phyloP scores from a whole-genome alignment of 1,140 invertebrate genomes.

The Pteromalus puparum region DNA sequence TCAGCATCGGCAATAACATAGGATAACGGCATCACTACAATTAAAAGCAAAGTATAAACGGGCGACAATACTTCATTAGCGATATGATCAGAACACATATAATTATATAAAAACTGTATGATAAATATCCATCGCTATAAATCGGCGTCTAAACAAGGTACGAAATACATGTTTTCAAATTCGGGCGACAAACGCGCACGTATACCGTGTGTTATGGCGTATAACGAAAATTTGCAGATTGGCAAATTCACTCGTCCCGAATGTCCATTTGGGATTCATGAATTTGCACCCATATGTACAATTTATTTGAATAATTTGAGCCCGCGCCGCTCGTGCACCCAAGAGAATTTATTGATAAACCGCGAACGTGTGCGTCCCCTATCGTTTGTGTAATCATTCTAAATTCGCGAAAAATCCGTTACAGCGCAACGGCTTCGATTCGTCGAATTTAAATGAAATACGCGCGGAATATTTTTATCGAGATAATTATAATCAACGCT shows the following conservation, averaged over 20 bases:
- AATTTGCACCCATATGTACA: conserved; percentile 24
- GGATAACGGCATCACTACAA: too few relatives aligned
- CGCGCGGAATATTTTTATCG: not conserved
- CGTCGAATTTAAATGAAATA: not conserved
- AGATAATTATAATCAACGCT: not conserved
- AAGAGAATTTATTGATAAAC: conserved; percentile 23
- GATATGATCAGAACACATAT: too few relatives aligned
- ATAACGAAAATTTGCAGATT: conserved; percentile 8
- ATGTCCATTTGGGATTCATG: conserved; percentile 35
- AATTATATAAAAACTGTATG: too few relatives aligned
- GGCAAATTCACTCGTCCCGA: conserved; percentile 11
- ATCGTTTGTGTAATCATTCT: not conserved
- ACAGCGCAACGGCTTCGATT: not conserved
- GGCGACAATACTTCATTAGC: too few relatives aligned
- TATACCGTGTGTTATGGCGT: not conserved
- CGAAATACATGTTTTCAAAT: not conserved
- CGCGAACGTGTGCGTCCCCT: not conserved
- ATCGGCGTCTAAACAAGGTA: not conserved
- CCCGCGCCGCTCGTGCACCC: not conserved
- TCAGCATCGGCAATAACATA: too few relatives aligned
- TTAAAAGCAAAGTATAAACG: too few relatives aligned
- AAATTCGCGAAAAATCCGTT: not conserved
- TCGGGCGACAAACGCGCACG: not conserved
- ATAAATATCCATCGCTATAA: too few relatives aligned
- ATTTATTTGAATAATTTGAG: conserved; percentile 29